These are phyloP conservation scores for Campylorhamphus procurvoides DNA, from an alignment of 2,113 vertebrate genomes.

Conservation along the genomic window DNA sequence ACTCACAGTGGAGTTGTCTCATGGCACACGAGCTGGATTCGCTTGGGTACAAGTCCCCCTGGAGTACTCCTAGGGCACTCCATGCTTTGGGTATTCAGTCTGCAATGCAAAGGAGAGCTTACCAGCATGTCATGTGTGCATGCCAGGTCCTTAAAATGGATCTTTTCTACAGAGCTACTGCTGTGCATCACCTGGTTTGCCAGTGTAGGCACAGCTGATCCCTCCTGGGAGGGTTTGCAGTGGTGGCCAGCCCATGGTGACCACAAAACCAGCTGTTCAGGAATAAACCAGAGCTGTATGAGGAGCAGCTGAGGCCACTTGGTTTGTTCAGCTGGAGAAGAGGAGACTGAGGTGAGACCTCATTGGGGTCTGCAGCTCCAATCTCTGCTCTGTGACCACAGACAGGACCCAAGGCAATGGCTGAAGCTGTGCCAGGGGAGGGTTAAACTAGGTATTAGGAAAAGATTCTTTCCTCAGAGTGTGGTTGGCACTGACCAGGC, in stretches of 20 bases:
- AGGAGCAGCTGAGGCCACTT: not conserved
- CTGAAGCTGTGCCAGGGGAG: not conserved
- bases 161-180: not conserved
- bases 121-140: fast-evolving
- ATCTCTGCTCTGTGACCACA: not conserved
- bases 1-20: not conserved
- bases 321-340: not conserved
- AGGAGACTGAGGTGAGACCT: not conserved
- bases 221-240: not conserved
- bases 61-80: not conserved
- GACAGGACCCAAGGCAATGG: not conserved
- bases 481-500: not conserved
- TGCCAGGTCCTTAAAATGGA: not conserved
- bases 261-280: not conserved
- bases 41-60: not conserved
- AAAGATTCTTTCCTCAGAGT: not conserved
- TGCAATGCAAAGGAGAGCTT: not conserved
- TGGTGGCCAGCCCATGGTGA: not conserved
- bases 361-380: not conserved
- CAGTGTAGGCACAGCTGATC: fast-evolving
- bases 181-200: not conserved
- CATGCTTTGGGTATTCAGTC: not conserved
- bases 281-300: not conserved
- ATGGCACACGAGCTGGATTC: not conserved
- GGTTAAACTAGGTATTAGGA: not conserved